These are phyloP conservation scores for Trigoniulus corallinus DNA, from an alignment of 1,140 invertebrate species.

Conservation along the genomic window DNA sequence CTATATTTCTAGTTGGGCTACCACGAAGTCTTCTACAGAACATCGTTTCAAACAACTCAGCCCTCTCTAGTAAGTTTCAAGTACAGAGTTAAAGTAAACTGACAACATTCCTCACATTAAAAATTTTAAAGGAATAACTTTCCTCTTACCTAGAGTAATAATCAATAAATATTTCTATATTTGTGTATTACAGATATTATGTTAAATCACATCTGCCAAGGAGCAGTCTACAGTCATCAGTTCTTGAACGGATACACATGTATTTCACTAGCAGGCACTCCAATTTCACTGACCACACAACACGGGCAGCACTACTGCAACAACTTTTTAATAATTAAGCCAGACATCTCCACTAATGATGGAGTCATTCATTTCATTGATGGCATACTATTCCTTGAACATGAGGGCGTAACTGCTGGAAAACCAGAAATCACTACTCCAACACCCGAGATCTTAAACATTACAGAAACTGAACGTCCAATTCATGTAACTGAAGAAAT, in stretches of 20 bases:
- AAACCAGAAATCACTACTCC: no score
- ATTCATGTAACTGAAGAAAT: no score
- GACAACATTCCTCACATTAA: no score
- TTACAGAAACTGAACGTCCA: no score
- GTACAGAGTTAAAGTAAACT: no score
- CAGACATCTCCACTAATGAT: constrained; percentile 17
- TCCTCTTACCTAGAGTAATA: no score
- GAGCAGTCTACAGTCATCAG: background rate
- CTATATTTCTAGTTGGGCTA: background rate
- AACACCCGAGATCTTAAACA: no score
- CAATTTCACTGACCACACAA: background rate
- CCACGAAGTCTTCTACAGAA: background rate
- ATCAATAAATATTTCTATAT: no score
- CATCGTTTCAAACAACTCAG: background rate
- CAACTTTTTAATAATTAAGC: constrained; percentile 9
- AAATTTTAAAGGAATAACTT: no score
- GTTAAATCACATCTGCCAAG: background rate
- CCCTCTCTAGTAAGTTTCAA: background rate
- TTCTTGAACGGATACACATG: background rate
- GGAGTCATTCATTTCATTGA: constrained; percentile 20
- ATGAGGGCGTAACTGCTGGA: no score
- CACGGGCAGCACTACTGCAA: background rate
- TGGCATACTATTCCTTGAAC: background rate
- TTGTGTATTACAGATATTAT: background rate
- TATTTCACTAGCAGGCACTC: background rate